Conservation (phyloP, 2,113 vertebrate genomes). For the Taxidea taxus region DNA sequence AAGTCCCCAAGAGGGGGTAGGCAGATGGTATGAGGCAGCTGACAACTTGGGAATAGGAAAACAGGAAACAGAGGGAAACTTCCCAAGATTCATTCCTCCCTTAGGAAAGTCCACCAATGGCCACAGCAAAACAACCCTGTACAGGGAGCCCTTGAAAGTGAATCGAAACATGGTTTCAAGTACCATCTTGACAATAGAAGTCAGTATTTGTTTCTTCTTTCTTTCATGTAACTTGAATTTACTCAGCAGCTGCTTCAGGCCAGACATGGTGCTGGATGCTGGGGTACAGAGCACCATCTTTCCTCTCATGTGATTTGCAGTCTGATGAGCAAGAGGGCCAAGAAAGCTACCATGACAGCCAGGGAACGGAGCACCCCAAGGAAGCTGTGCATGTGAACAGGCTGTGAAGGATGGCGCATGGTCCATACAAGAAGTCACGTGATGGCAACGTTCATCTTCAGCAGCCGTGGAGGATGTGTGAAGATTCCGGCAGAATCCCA, state of each 20-base stretch:
- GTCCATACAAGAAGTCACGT: neutral
- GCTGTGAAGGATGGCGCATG: too few relatives aligned
- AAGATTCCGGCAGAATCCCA: neutral
- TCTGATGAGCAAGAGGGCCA: neutral
- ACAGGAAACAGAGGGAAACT: neutral
- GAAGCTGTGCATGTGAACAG: neutral
- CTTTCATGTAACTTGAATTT: neutral
- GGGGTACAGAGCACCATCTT: fast-evolving
- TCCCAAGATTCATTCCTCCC: neutral
- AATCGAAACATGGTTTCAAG: neutral
- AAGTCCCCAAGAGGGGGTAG: neutral
- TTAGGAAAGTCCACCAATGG: neutral
- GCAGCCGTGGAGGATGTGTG: neutral
- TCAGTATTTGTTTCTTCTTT: neutral
- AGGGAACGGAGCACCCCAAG: neutral
- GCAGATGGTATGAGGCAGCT: neutral
- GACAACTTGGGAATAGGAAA: neutral
- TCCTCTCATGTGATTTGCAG: neutral
- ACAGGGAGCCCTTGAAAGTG: neutral
- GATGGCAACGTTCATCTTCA: neutral
- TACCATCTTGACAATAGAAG: neutral
- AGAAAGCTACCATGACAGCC: neutral
- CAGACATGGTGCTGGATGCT: neutral
- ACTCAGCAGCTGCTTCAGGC: neutral
- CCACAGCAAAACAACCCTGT: neutral